These are phyloP conservation scores for Tinea trinotella DNA, from an alignment of 2,888 invertebrate species.

Conservation along the genomic window DNA sequence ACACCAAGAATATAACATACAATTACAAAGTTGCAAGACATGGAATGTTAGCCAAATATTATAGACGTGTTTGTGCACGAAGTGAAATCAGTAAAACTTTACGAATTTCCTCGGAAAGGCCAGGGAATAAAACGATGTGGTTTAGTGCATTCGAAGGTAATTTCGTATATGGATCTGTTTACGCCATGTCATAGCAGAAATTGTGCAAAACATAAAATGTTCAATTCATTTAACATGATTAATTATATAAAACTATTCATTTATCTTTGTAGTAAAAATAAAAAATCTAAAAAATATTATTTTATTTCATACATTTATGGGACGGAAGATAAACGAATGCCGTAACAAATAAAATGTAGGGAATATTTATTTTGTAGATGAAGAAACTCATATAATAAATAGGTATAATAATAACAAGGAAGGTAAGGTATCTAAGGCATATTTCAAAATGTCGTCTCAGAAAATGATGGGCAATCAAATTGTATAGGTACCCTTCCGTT, in stretches of 20 bases:
- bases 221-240: not conserved
- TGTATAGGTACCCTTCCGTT: slow-evolving; percentile 39
- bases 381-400: not conserved
- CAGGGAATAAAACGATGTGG: slow-evolving; percentile 4
- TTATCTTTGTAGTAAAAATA: too few relatives aligned
- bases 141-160: slow-evolving; percentile 12
- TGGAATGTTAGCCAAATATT: slow-evolving; percentile 32
- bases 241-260: not conserved
- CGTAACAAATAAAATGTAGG: not conserved
- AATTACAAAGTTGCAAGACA: not conserved
- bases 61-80: slow-evolving; percentile 45
- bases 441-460: slow-evolving; percentile 44
- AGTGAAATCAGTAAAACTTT: slow-evolving; percentile 24
- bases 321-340: not conserved
- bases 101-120: slow-evolving; percentile 1
- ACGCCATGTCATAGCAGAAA: not conserved
- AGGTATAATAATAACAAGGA: slow-evolving; percentile 18
- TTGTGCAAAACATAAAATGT: not conserved
- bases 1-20: not conserved
- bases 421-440: slow-evolving; percentile 28
- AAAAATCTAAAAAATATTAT: too few relatives aligned
- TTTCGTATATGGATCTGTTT: slow-evolving; percentile 6
- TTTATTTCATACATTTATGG: not conserved
- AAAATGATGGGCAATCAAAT: slow-evolving; percentile 48
- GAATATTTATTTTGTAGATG: too few relatives aligned